These are phyloP conservation scores for Heliconius ethilla DNA, from an alignment of 2,888 invertebrate genomes.

Conservation along the genomic window DNA sequence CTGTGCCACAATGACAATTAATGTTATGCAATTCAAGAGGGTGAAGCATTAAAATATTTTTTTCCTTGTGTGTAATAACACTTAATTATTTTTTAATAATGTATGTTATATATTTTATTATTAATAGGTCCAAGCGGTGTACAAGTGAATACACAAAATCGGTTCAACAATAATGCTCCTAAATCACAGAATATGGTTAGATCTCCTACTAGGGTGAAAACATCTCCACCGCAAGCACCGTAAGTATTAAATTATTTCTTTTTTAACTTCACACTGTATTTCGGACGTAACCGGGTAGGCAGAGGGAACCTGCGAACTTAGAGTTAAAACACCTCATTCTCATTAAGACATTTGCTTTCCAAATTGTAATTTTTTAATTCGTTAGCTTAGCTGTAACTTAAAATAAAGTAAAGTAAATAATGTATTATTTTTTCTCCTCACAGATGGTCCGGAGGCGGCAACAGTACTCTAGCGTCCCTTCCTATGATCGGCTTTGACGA, in stretches of 20 bases:
- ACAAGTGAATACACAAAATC: slow-evolving; percentile 47
- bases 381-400: background rate
- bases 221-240: slow-evolving; percentile 77
- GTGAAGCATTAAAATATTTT: too few species aligned
- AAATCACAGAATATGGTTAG: slow-evolving; percentile 69
- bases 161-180: slow-evolving; percentile 60
- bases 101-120: background rate
- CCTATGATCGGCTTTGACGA: slow-evolving; percentile 88
- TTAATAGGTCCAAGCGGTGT: slow-evolving; percentile 30
- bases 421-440: background rate
- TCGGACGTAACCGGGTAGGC: background rate
- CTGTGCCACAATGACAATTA: too few species aligned
- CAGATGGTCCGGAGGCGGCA: slow-evolving; percentile 85
- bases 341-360: too few species aligned
- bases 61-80: too few species aligned
- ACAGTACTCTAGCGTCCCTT: slow-evolving; percentile 87
- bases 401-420: background rate
- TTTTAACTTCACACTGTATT: background rate
- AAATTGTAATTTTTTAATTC: too few species aligned
- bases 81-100: background rate
- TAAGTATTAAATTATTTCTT: slow-evolving; percentile 53
- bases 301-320: background rate
- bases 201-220: slow-evolving; percentile 68
- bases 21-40: too few species aligned
- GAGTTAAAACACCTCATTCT: background rate